Evolutionary conservation across 1,140 invertebrate genomes (phyloP).

Genomic region (Galendromus occidentalis): DNA sequence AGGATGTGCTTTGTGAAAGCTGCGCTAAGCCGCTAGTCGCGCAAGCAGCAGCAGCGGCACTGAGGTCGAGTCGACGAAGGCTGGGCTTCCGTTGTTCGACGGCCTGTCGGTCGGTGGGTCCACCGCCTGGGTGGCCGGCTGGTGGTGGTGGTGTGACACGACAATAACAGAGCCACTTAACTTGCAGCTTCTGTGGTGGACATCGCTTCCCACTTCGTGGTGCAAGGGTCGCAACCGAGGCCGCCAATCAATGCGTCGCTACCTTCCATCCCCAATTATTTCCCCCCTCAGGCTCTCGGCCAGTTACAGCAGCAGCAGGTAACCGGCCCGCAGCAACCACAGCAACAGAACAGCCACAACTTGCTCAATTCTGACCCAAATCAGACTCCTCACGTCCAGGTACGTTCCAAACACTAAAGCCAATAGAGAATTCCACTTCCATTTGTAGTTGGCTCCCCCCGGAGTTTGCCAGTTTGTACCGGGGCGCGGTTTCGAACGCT

Average conservation of each 20-base stretch:
- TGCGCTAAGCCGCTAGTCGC: too few species aligned
- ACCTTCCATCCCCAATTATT: conserved; percentile 6
- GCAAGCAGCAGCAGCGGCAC: too few species aligned
- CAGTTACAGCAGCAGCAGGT: neutral
- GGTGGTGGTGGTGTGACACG: too few species aligned
- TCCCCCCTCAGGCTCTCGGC: neutral
- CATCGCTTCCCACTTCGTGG: conserved; percentile 8
- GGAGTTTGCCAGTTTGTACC: too few species aligned
- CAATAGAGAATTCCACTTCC: neutral
- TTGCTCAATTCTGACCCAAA: conserved; percentile 8
- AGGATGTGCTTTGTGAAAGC: too few species aligned
- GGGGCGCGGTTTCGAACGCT: too few species aligned
- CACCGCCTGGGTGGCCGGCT: too few species aligned
- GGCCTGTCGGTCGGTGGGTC: too few species aligned
- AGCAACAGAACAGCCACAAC: conserved; percentile 10
- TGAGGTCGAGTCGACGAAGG: too few species aligned
- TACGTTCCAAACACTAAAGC: neutral
- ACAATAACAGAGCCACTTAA: neutral
- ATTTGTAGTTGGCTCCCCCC: neutral
- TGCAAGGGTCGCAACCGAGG: neutral
- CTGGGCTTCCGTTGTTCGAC: too few species aligned
- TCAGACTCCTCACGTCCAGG: conserved; percentile 1
- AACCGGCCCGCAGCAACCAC: neutral
- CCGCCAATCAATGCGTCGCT: conserved; percentile 9
- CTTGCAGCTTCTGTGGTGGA: conserved; percentile 10